Evolutionary conservation across 2,797 vertebrate genomes (phyloP), one percentile per base, ranked within the genome.

Genomic region (Catamblyrhynchus diadema): DNA sequence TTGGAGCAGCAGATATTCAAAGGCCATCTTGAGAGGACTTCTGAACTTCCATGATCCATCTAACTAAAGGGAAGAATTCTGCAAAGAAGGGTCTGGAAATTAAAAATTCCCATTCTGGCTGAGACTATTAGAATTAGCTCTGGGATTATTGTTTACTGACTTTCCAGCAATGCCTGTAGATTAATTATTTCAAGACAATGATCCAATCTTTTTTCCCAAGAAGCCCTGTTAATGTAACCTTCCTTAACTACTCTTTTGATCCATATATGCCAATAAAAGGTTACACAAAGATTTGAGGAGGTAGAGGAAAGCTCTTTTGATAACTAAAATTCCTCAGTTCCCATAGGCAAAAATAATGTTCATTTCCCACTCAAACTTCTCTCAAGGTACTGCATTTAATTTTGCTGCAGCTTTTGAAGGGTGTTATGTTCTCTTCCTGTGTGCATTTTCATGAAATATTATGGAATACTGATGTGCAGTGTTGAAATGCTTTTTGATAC

Each of bases 151-250:
- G 8, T 85, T 92, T 45, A n/a, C 23, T 44, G 18, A 47, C 60
- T 74, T 89, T 82, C 42, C 39, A 91, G 45, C 32, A 86, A 65
- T 77, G 35, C 8, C 66, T 32, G 72, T 10, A 41, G 75, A 83
- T 85, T 78, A 81, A 80, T 86, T 72, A 67, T 93, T 90, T 90
- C 61, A 82, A 78, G 44, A 61, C 50, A 89, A 12, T 10, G 6
- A 50, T 94, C 44, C 78, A 81, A 75, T 28, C 1, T 8, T 61
- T 87, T 72, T 75, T 37, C 62, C 39, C 28, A 50, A 81, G 25
- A 23, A 45, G 2, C 2, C 2, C 0, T 44, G n/a, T 86, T 80
- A 51, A 57, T 73, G 25, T 25, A 71, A 73, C 23, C 28, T 83
- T 64, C 48, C 41, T 67, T 65, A 91, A 66, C 9, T 56, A 78